A percentile compares a stretch with the other conserved stretches of the same genome.
phyloP scores from a whole-genome alignment of 2,113 vertebrate genomes.

The Tupaia chinensis region DNA sequence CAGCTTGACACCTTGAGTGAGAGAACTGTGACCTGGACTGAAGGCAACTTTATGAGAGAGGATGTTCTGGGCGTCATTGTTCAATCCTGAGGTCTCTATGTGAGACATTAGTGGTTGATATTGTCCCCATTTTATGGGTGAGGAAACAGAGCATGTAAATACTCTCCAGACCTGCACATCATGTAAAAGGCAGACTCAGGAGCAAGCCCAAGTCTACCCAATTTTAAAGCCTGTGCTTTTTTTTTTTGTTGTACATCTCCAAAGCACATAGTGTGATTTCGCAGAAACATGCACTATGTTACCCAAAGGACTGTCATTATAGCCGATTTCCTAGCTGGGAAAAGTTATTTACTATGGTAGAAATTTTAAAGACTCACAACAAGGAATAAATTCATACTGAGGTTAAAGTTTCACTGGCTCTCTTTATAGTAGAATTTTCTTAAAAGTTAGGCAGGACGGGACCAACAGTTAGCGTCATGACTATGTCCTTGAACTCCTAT shows the following conservation, averaged over 20 bases:
- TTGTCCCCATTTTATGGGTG: not conserved
- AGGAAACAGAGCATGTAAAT: not conserved
- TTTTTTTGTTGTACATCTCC: too few species aligned
- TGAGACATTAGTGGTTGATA: not conserved
- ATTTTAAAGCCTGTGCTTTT: not conserved
- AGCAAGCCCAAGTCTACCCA: not conserved
- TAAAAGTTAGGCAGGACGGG: not conserved
- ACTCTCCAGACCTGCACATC: accelerated
- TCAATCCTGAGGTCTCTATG: not conserved
- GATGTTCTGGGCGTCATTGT: not conserved
- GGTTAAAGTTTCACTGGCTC: not conserved
- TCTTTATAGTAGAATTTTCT: slow-evolving; percentile 19
- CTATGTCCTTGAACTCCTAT: too few species aligned
- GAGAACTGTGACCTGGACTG: not conserved
- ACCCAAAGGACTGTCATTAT: not conserved
- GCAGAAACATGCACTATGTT: too few species aligned
- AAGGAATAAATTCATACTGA: not conserved
- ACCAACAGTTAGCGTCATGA: too few species aligned
- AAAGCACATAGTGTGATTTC: too few species aligned
- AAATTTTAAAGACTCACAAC: slow-evolving; percentile 14
- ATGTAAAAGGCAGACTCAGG: not conserved
- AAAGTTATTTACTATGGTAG: slow-evolving; percentile 54
- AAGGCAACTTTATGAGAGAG: not conserved
- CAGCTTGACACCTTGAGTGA: not conserved
- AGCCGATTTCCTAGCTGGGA: not conserved